These are phyloP conservation scores for Pterocles orientalis DNA, from an alignment of 2,113 vertebrate genomes.

Conservation along the genomic window DNA sequence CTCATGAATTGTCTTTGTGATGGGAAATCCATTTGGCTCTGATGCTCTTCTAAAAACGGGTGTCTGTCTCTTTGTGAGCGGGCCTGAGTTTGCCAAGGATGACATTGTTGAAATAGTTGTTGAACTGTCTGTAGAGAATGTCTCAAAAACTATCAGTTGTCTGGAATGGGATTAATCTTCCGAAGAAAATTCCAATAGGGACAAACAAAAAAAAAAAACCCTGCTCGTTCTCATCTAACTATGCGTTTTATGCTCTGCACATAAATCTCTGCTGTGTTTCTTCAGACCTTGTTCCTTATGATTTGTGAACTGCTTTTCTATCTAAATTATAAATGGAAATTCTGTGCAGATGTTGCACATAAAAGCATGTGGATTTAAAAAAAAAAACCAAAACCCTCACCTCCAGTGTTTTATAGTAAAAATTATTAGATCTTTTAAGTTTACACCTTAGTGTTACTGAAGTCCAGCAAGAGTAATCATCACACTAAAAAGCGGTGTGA, in stretches of 20 bases:
- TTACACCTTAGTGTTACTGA: conserved; percentile 55
- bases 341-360: background rate
- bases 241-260: background rate
- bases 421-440: conserved; percentile 40
- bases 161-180: background rate
- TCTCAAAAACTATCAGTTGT: background rate
- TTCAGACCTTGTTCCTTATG: background rate
- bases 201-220: background rate
- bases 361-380: background rate
- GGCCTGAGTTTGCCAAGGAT: background rate
- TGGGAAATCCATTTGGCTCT: background rate
- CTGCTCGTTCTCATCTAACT: background rate
- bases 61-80: background rate
- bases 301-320: background rate
- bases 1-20: background rate
- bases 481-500: background rate
- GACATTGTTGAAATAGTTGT: background rate
- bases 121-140: background rate
- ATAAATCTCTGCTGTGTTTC: background rate
- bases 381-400: background rate
- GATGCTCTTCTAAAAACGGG: background rate
- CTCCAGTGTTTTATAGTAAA: background rate
- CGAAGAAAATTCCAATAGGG: background rate
- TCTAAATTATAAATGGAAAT: background rate
- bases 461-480: background rate